These are phyloP conservation scores for Drepanosiphum platanoidis DNA, from an alignment of 2,888 invertebrate genomes.

Conservation along the genomic window DNA sequence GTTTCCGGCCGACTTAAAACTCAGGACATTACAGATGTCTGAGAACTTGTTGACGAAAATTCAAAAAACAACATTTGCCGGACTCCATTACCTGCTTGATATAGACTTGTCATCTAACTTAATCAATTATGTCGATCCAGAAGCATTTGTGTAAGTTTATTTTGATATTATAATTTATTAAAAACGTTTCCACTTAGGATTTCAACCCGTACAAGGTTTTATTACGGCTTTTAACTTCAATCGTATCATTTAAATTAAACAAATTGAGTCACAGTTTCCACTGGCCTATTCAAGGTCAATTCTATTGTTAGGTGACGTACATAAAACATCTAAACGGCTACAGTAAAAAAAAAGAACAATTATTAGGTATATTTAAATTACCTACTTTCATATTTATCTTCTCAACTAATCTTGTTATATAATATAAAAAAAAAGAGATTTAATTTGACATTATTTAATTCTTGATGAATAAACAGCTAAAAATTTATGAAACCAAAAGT, in stretches of 20 bases:
- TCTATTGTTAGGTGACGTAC: slow-evolving; percentile 40
- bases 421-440: not conserved
- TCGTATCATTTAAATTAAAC: slow-evolving; percentile 49
- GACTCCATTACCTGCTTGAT: slow-evolving; percentile 76
- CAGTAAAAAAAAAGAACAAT: slow-evolving; percentile 25
- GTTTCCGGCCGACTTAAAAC: slow-evolving; percentile 76
- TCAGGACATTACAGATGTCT: slow-evolving; percentile 77
- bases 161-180: not conserved
- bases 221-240: slow-evolving; percentile 21
- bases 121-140: slow-evolving; percentile 74
- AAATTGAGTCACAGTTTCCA: slow-evolving; percentile 54
- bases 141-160: slow-evolving; percentile 65
- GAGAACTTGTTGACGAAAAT: slow-evolving; percentile 74
- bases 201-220: slow-evolving; percentile 26
- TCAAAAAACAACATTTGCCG: slow-evolving; percentile 73
- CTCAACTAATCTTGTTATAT: not conserved
- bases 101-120: slow-evolving; percentile 77
- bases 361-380: slow-evolving; percentile 2
- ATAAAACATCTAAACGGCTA: not conserved
- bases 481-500: no score
- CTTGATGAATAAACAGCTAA: not conserved
- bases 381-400: not conserved
- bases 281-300: slow-evolving; percentile 44
- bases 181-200: not conserved
- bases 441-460: not conserved